Evolutionary conservation across 2,797 vertebrate species (phyloP), one percentile per base, ranked within the genome.

Genomic region (Epinephelus malabaricus): DNA sequence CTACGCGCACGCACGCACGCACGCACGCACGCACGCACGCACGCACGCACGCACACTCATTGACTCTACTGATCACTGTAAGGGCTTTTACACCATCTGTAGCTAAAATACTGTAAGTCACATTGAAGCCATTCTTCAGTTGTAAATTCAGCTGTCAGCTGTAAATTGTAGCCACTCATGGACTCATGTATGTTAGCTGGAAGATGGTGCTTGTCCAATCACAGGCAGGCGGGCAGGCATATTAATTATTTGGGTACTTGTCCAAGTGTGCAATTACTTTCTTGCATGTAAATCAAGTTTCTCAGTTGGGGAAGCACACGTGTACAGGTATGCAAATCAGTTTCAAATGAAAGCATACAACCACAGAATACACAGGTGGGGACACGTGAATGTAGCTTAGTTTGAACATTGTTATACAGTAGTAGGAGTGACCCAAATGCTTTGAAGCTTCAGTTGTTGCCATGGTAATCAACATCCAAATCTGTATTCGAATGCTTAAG

Each of bases 21-120:
- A 75, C 61, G 79, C 66, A 53, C 63, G 6, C 46, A 43, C 59
- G 17, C 62, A 34, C 34, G 0, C 80, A 75, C 61, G 79, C 66
- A 53, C 63, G 6, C 46, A 43, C 59, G 17, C 62, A 34, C 34
- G 0, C 79, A 62, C 62, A 53, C 60, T 34, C 56, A 73, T 25
- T 85, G 78, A 88, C 75, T 59, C n/a, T 50, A 43, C 51, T 85
- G 70, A 78, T 85, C 70, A 76, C n/a, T 45, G 1, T 58, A 38
- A 65, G 27, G 18, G 53, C 43, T 67, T 55, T 77, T 49, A 58
- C 43, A 49, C 34, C 66, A 43, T 64, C 51, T 27, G 18, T 23
- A 64, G 18, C 58, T 54, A n/a, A 71, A 71, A 63, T 23, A 27
- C 25, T 27, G 25, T 27, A 21, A 53, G 30, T 17, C 47, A 23